phyloP scores from a whole-genome alignment of 1,140 invertebrate species.

The Neoseiulus cucumeris region DNA sequence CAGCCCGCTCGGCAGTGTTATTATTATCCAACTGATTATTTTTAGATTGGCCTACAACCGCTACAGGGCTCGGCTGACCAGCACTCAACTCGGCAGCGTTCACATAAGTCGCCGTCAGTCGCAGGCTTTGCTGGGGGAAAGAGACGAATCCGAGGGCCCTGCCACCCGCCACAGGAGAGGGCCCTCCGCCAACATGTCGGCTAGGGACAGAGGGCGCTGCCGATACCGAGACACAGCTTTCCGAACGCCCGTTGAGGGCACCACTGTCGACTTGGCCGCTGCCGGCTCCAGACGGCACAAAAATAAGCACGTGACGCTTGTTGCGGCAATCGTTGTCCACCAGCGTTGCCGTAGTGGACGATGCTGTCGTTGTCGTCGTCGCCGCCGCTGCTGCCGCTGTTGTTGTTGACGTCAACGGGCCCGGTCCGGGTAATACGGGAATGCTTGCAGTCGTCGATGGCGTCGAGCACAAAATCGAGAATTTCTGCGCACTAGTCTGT shows the following conservation, averaged over 20 bases:
- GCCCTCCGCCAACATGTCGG: constrained; percentile 2
- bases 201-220: not conserved
- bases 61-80: constrained; percentile 8
- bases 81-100: not conserved
- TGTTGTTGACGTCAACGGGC: not conserved
- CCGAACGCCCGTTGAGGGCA: not conserved
- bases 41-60: constrained; percentile 11
- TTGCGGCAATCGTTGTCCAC: not conserved
- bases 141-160: not conserved
- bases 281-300: constrained; percentile 1
- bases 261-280: not conserved
- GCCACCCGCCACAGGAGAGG: constrained; percentile 3
- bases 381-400: not conserved
- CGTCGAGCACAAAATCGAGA: too few species aligned
- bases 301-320: constrained; percentile 10
- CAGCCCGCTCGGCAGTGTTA: not conserved
- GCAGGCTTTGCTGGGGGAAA: constrained; percentile 4
- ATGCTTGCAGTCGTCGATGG: not conserved
- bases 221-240: not conserved
- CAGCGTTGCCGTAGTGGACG: not conserved
- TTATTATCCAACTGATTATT: constrained; percentile 12
- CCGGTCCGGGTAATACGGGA: not conserved
- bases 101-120: not conserved
- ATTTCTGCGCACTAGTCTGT: too few species aligned
- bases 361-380: not conserved